Conservation (phyloP, 1,140 invertebrate species). For the roundworm (Caenorhabditis elegans) region DNA sequence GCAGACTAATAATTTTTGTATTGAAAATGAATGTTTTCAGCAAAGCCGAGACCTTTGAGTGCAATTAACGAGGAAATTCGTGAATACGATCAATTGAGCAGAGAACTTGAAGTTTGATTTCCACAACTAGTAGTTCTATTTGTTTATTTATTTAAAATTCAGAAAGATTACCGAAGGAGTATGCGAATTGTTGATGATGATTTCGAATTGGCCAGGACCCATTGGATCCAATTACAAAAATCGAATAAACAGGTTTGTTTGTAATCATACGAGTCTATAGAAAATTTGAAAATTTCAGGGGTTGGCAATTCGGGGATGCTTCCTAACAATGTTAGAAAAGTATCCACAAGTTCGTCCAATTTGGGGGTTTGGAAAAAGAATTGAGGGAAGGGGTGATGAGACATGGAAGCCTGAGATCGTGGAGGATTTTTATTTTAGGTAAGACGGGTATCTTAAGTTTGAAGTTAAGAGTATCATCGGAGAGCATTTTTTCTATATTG, state of each 20-base stretch:
- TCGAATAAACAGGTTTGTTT: conserved; percentile 58
- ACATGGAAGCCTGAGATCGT: conserved; percentile 45
- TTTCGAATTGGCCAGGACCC: conserved; percentile 54
- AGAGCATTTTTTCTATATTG: no score
- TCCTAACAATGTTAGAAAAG: conserved; percentile 57
- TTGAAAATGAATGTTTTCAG: conserved; percentile 2
- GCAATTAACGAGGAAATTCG: not conserved
- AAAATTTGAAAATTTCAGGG: conserved; percentile 42
- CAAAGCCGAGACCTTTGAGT: conserved; percentile 31
- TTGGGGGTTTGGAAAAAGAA: conserved; percentile 59
- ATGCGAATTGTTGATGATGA: conserved; percentile 26
- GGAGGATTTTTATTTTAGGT: conserved; percentile 53
- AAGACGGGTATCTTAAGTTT: no score
- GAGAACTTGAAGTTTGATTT: not conserved
- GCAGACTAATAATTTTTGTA: no score
- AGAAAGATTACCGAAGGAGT: conserved; percentile 26
- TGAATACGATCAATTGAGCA: conserved; percentile 2
- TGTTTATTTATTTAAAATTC: not conserved
- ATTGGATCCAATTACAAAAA: conserved; percentile 64
- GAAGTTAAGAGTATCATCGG: no score
- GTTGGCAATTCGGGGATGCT: conserved; percentile 51
- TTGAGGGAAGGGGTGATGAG: conserved; percentile 46
- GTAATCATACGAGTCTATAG: not conserved
- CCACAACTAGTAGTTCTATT: not conserved
- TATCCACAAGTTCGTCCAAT: conserved; percentile 59